Conservation (phyloP, 2,113 vertebrate species). For the Buteo buteo region DNA sequence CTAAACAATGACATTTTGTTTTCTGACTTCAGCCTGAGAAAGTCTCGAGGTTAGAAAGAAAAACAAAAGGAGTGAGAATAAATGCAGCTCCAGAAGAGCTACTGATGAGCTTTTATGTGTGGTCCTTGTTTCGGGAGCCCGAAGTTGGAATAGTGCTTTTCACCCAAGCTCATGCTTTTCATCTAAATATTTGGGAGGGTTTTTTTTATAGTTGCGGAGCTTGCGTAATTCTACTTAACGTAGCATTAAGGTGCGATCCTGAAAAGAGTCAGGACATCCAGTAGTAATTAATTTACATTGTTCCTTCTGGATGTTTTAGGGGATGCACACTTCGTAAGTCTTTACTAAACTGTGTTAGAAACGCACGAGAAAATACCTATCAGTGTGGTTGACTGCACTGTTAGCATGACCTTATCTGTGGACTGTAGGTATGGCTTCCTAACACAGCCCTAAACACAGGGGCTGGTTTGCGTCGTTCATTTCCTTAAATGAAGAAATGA, state of each 20-base stretch:
- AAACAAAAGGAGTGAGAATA: not conserved
- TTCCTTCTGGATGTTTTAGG: not conserved
- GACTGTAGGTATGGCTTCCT: not conserved
- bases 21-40: not conserved
- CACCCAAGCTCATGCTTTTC: not conserved
- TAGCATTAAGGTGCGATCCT: not conserved
- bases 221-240: not conserved
- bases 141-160: not conserved
- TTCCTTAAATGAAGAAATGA: not conserved
- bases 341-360: not conserved
- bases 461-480: not conserved
- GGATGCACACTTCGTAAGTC: rapidly evolving
- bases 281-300: not conserved
- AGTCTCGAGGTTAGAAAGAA: not conserved
- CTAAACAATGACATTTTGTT: conserved; percentile 51
- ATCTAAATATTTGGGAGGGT: not conserved
- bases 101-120: not conserved
- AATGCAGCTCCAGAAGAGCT: not conserved
- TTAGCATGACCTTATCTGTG: not conserved
- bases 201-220: not conserved
- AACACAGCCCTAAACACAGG: not conserved
- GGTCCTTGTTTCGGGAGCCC: not conserved
- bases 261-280: not conserved
- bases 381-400: rapidly evolving
- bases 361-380: rapidly evolving